Evolutionary conservation across 2,888 invertebrate species (phyloP), one percentile per base, ranked within the genome.

Genomic region (Gordius sp.): DNA sequence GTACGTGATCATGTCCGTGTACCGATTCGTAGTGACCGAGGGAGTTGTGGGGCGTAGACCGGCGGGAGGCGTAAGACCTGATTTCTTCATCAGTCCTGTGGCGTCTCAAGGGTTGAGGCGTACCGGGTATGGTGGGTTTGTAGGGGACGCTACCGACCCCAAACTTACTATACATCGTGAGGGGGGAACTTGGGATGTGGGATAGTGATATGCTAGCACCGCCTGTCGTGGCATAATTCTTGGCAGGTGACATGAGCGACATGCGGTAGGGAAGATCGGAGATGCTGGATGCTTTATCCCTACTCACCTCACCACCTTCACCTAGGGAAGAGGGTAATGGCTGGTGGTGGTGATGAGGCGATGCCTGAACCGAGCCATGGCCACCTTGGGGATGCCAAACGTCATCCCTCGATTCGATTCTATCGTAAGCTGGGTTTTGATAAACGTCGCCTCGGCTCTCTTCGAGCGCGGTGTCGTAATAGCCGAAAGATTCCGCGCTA

Each of bases 141-240:
- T 13, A 47, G 39, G 39, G 39, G n/a, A 33, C 8, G n/a, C n/a
- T 33, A 8, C 39, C 39, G 39, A 8, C 8, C 8, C 8, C 39
- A n/a, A n/a, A n/a, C n/a, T n/a, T n/a, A n/a, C n/a, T n/a, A n/a
- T n/a, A n/a, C n/a, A n/a, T n/a, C n/a, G n/a, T n/a, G n/a, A n/a
- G n/a, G n/a, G n/a, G n/a, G 39, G 8, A n/a, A 20, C n/a, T 18
- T n/a, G 8, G 13, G 4, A 47, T 18, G 8, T 47, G 16, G 8
- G 47, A 47, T n/a, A 47, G 47, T 4, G 47, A 47, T 8, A 47
- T 4, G 47, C 47, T 47, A 23, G 47, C 47, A n/a, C 47, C 47
- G 8, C 4, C 23, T 13, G 8, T 33, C n/a, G 8, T 33, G 47
- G 8, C 4, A 47, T 13, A 20, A 47, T 8, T 20, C 20, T 47